phyloP scores from a whole-genome alignment of 2,888 invertebrate species.

The Diplolepis rosae region DNA sequence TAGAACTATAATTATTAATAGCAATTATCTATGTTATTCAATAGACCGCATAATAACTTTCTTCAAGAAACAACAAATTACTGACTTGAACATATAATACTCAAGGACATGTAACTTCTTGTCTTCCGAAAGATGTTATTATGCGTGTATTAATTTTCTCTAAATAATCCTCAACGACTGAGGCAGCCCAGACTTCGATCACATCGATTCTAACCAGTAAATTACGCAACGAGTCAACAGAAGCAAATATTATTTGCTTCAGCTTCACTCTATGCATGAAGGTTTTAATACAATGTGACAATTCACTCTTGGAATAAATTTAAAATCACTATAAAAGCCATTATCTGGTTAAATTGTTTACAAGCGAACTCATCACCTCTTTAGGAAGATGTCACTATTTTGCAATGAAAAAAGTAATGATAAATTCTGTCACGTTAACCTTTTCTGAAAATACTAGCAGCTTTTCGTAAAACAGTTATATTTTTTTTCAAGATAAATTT shows the following conservation, averaged over 20 bases:
- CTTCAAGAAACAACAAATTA: not conserved
- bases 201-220: conserved; percentile 38
- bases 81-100: not conserved
- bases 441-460: no score
- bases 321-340: not conserved
- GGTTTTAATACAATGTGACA: not conserved
- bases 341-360: not conserved
- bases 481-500: no score
- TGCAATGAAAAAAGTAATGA: no score
- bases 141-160: conserved; percentile 33
- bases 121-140: not conserved
- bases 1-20: no score
- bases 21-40: no score
- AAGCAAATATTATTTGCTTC: not conserved
- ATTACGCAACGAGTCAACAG: conserved; percentile 39
- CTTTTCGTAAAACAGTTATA: no score
- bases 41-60: not conserved
- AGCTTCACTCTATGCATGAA: not conserved
- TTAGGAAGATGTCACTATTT: no score
- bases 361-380: not conserved
- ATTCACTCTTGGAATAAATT: not conserved
- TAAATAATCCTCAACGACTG: conserved; percentile 37
- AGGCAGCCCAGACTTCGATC: conserved; percentile 39
- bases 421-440: no score
- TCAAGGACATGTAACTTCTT: not conserved